phyloP scores from a whole-genome alignment of 2,888 invertebrate genomes.

The Rhodophaea formosa region DNA sequence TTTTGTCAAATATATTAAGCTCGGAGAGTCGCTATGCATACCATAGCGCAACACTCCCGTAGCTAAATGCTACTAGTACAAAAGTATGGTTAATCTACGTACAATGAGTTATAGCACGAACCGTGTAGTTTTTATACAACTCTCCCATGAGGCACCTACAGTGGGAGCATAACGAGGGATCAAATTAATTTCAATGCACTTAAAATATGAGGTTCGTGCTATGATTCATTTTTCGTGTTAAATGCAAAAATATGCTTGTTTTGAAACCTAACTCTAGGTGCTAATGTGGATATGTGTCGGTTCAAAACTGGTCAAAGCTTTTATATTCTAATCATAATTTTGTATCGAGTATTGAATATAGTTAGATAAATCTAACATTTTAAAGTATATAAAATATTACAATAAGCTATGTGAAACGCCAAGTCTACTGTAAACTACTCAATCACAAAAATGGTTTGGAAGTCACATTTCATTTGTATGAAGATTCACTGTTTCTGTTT shows the following conservation, averaged over 20 bases:
- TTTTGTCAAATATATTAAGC: slow-evolving; percentile 13
- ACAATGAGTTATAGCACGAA: neutral
- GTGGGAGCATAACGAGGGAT: no score
- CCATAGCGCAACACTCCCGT: slow-evolving; percentile 35
- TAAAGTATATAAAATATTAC: neutral
- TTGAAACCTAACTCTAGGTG: slow-evolving; percentile 29
- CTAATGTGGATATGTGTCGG: slow-evolving; percentile 69
- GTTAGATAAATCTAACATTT: neutral
- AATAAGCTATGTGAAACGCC: neutral
- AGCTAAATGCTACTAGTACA: slow-evolving; percentile 31
- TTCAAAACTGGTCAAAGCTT: slow-evolving; percentile 16
- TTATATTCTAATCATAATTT: neutral
- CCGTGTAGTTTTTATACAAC: neutral
- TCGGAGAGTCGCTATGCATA: slow-evolving; percentile 34
- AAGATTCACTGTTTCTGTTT: no score
- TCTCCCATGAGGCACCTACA: no score
- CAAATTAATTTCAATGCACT: no score
- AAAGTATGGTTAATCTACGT: slow-evolving; percentile 6
- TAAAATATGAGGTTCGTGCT: neutral
- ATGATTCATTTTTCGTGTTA: neutral
- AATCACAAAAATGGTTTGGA: neutral
- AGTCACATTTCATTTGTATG: neutral
- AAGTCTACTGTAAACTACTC: neutral
- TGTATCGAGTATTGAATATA: neutral
- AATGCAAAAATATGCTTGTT: neutral